Conservation (phyloP, 2,113 vertebrate genomes). For the Laticauda laticaudata region DNA sequence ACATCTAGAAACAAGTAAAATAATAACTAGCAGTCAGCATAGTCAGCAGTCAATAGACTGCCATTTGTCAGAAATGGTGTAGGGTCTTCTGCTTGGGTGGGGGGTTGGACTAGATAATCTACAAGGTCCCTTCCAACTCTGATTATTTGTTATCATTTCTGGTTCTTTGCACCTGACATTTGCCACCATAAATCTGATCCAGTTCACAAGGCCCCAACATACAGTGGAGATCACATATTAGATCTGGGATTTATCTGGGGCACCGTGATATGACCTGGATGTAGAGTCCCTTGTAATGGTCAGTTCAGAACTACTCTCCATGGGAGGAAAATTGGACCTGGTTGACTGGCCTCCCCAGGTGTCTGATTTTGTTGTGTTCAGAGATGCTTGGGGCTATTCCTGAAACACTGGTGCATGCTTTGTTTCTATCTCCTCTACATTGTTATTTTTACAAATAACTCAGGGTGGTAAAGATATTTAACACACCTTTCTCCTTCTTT, state of each 20-base stretch:
- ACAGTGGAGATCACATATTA: not conserved
- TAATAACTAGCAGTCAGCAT: too few relatives aligned
- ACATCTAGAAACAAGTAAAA: too few relatives aligned
- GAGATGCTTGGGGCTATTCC: not conserved
- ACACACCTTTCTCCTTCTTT: too few relatives aligned
- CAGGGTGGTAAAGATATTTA: too few relatives aligned
- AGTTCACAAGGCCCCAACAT: not conserved
- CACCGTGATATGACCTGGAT: not conserved
- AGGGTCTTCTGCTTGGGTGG: too few relatives aligned
- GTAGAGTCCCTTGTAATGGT: not conserved
- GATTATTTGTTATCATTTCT: too few relatives aligned
- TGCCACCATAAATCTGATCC: not conserved
- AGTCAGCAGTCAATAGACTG: too few relatives aligned
- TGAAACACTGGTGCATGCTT: not conserved
- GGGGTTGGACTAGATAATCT: too few relatives aligned
- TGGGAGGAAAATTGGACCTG: not conserved
- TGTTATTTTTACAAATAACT: too few relatives aligned
- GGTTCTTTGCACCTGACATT: not conserved
- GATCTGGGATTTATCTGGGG: not conserved
- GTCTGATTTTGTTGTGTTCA: not conserved
- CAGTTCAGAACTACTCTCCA: not conserved
- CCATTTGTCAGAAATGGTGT: too few relatives aligned
- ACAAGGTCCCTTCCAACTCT: too few relatives aligned
- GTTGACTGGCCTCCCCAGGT: not conserved
- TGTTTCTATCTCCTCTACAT: too few relatives aligned